Evolutionary conservation across 2,888 invertebrate genomes (phyloP).

Genomic region (Hydriomena furcata): DNA sequence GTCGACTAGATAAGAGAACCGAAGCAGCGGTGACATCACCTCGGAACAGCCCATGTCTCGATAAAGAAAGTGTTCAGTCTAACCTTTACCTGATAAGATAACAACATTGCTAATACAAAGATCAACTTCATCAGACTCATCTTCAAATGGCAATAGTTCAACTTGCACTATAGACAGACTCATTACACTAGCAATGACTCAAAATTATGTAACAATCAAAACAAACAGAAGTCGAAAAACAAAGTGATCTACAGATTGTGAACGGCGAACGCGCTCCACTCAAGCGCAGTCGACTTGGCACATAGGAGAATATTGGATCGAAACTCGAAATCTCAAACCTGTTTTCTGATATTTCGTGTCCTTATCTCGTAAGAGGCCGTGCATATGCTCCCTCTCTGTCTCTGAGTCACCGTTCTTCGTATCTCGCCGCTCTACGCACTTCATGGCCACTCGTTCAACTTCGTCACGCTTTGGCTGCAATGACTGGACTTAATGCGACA

Average conservation of each 20-base stretch:
- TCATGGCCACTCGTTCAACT: conserved; percentile 81
- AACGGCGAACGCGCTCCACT: conserved; percentile 63
- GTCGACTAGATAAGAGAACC: conserved; percentile 73
- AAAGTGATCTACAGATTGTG: conserved; percentile 59
- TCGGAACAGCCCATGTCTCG: conserved; percentile 58
- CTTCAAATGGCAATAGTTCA: conserved; percentile 15
- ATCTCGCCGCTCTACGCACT: conserved; percentile 77
- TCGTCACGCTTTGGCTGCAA: conserved; percentile 78
- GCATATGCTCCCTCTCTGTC: conserved; percentile 67
- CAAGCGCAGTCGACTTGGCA: conserved; percentile 70
- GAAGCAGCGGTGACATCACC: conserved; percentile 76
- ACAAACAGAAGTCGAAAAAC: conserved; percentile 49
- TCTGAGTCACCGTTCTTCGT: conserved; percentile 78
- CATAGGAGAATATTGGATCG: conserved; percentile 81
- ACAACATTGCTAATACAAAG: conserved; percentile 53
- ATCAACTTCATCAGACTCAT: conserved; percentile 17
- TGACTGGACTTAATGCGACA: conserved; percentile 74
- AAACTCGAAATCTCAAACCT: conserved; percentile 82
- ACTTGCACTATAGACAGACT: conserved; percentile 31
- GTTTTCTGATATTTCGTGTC: conserved; percentile 68
- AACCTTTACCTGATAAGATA: conserved; percentile 69
- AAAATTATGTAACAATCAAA: conserved; percentile 31
- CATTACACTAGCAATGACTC: conserved; percentile 44
- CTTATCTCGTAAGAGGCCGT: conserved; percentile 54
- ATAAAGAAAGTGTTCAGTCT: conserved; percentile 76